Evolutionary conservation across 2,888 invertebrate genomes (phyloP).

Genomic region (Lasioglossum villosulum): DNA sequence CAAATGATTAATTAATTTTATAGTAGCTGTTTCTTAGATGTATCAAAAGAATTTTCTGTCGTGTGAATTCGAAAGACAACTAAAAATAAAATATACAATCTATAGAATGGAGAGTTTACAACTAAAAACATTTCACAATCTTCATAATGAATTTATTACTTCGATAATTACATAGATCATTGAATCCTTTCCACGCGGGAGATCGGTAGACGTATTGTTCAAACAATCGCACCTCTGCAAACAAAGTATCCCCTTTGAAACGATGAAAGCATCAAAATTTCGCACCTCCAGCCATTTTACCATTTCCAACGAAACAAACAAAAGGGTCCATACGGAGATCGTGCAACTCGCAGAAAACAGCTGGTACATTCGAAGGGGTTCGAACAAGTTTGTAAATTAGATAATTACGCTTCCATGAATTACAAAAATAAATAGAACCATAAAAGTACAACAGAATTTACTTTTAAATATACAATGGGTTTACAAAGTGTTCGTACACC

Average conservation of each 20-base stretch:
- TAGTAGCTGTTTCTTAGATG: background rate
- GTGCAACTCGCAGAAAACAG: background rate
- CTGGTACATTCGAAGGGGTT: background rate
- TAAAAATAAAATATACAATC: too few relatives aligned
- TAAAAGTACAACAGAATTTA: too few relatives aligned
- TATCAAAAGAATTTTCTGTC: background rate
- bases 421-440: background rate
- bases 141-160: background rate
- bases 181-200: background rate
- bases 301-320: conserved; percentile 19
- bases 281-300: conserved; percentile 9
- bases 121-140: background rate
- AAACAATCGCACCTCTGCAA: background rate
- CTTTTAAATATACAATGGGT: too few relatives aligned
- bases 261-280: background rate
- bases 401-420: background rate
- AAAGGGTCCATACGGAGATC: background rate
- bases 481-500: too few relatives aligned
- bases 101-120: too few relatives aligned
- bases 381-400: background rate
- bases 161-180: background rate
- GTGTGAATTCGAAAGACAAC: background rate
- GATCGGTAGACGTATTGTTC: background rate
- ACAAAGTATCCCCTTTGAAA: background rate
- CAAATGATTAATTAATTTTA: background rate